phyloP scores from a whole-genome alignment of 2,888 invertebrate genomes.

The Acanthosepion lycidas region DNA sequence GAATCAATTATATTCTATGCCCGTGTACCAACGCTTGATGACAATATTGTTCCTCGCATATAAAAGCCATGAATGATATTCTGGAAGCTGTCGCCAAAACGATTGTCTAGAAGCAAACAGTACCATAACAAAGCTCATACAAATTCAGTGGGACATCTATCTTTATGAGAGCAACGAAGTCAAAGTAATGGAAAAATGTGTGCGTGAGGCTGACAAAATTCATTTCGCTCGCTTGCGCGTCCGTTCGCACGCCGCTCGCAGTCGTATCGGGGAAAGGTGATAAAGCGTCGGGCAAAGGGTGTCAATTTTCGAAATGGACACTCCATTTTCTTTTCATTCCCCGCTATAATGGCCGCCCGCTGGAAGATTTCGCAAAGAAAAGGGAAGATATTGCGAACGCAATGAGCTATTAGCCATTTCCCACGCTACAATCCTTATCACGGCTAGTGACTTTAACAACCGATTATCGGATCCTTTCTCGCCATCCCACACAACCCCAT shows the following conservation, averaged over 20 bases:
- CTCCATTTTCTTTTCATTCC: no score
- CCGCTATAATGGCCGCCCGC: neutral
- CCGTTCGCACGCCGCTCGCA: neutral
- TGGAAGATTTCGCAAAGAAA: neutral
- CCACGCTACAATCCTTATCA: neutral
- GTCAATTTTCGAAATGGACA: neutral
- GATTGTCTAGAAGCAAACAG: neutral
- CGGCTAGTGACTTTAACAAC: neutral
- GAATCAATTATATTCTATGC: no score
- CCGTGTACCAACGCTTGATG: no score
- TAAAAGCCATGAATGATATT: neutral
- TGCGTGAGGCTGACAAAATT: conserved; percentile 33
- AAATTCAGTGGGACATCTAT: neutral
- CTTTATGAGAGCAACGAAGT: neutral
- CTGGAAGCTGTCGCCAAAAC: neutral
- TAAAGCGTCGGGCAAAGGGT: no score
- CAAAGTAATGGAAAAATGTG: neutral
- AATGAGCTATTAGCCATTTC: neutral
- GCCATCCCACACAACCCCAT: neutral
- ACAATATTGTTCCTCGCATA: neutral
- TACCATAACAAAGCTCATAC: neutral
- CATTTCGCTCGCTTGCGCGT: neutral
- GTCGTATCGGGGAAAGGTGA: neutral
- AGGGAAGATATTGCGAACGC: neutral
- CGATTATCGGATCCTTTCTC: neutral